Conservation (phyloP, 2,797 vertebrate genomes). For the Numenius phaeopus region DNA sequence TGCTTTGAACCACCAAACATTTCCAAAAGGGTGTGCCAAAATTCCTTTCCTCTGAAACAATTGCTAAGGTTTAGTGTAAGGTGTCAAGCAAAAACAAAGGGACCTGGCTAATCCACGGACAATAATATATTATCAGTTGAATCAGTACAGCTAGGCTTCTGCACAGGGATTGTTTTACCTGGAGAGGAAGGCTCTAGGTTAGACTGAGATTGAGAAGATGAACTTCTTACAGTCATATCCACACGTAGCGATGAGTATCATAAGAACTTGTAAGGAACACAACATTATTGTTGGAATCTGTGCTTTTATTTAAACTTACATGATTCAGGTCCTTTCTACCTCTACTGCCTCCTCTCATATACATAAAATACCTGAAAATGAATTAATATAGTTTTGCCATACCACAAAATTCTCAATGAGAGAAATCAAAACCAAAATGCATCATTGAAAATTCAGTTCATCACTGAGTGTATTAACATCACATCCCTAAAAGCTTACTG, state of each 20-base stretch:
- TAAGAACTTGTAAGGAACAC: background rate
- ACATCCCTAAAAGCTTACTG: background rate
- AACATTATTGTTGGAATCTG: background rate
- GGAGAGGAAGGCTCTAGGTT: background rate
- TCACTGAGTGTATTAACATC: background rate
- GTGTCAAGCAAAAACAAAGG: conserved; percentile 53
- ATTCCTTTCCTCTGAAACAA: conserved; percentile 69
- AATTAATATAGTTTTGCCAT: background rate
- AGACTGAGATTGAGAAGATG: background rate
- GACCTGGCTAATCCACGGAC: conserved; percentile 23
- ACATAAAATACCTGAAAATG: background rate
- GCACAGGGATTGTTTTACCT: background rate
- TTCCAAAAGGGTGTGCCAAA: conserved; percentile 50
- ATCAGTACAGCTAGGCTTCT: conserved; percentile 32
- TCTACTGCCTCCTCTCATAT: background rate
- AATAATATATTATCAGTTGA: conserved; percentile 23
- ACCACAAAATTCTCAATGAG: background rate
- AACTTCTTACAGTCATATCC: background rate
- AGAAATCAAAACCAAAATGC: background rate
- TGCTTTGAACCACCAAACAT: background rate
- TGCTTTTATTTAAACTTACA: background rate
- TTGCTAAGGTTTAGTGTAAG: conserved; percentile 1
- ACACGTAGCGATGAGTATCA: background rate
- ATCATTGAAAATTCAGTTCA: background rate
- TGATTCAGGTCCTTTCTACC: background rate